Conservation (phyloP, 2,113 vertebrate species). For the Psittacara wagleri region DNA sequence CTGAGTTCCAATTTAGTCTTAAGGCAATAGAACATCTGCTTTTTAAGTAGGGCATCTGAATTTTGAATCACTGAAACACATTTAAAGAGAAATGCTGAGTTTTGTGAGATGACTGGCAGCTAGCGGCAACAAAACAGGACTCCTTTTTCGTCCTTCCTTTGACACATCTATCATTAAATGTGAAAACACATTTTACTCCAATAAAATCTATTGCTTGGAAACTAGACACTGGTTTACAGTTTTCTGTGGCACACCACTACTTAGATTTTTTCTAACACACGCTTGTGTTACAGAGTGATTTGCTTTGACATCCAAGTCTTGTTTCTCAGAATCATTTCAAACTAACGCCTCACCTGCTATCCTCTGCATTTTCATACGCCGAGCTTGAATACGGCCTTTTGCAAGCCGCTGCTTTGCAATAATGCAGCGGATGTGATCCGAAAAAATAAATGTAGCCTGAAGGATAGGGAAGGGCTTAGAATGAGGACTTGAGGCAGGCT, state of each 20-base stretch:
- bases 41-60: not conserved
- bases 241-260: not conserved
- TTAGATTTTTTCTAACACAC: not conserved
- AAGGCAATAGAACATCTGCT: not conserved
- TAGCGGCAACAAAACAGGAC: not conserved
- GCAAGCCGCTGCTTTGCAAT: slow-evolving; percentile 97
- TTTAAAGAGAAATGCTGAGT: not conserved
- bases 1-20: not conserved
- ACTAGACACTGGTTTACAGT: not conserved
- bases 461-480: slow-evolving; percentile 96
- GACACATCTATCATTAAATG: not conserved
- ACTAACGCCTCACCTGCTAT: slow-evolving; percentile 82
- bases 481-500: slow-evolving; percentile 94
- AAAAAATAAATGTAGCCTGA: slow-evolving; percentile 96
- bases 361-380: slow-evolving; percentile 97
- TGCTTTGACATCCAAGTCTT: not conserved
- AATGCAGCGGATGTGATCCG: slow-evolving; percentile 98
- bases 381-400: slow-evolving; percentile 95
- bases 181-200: not conserved
- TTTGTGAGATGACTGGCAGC: not conserved
- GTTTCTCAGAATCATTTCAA: not conserved
- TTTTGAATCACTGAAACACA: not conserved
- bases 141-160: not conserved
- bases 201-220: not conserved
- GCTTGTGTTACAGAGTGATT: not conserved